Evolutionary conservation across 2,797 vertebrate genomes (phyloP), one percentile per base, ranked within the genome.

Genomic region (Gadopsis bispinosus): DNA sequence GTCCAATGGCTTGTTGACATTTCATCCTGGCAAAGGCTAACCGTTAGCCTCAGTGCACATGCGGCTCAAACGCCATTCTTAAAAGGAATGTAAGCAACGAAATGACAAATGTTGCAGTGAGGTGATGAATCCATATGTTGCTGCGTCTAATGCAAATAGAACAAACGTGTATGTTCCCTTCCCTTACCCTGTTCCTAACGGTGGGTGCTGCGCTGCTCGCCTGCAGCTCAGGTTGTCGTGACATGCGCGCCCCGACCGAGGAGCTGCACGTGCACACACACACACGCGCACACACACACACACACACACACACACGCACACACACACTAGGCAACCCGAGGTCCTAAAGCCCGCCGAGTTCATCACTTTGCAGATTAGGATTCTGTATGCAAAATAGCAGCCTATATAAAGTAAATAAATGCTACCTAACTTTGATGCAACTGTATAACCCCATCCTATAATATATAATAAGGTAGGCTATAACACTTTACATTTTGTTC

Each of bases 141-240:
- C 31, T 19, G 20, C 5, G 19, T 51, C 2, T 16, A 0, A n/a
- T 17, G 39, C 5, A 16, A 17, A n/a, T 0, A 29, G 0, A 19
- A 43, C 0, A 62, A 16, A 64, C 3, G 12, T 63, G 6, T 69
- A 5, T n/a, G n/a, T 45, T 39, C 85, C n/a, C n/a, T n/a, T 67
- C 50, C 89, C 94, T 95, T 87, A 95, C 95, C 89, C 84, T 83
- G 86, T 47, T 69, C 82, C 65, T 70, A 20, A 6, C 22, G 55
- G 56, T 62, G 83, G 35, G 61, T 26, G 64, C 80, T 82, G 77
- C 76, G 78, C 86, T 65, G 77, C 62, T 77, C 58, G 73, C 70
- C 87, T 74, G 88, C 93, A 87, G 90, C 85, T 80, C 80, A 83
- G 90, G 88, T 87, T 86, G 79, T 82, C 81, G 82, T 89, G 89